Evolutionary conservation across 2,797 vertebrate genomes (phyloP).

Genomic region (Meriones psammophilus): DNA sequence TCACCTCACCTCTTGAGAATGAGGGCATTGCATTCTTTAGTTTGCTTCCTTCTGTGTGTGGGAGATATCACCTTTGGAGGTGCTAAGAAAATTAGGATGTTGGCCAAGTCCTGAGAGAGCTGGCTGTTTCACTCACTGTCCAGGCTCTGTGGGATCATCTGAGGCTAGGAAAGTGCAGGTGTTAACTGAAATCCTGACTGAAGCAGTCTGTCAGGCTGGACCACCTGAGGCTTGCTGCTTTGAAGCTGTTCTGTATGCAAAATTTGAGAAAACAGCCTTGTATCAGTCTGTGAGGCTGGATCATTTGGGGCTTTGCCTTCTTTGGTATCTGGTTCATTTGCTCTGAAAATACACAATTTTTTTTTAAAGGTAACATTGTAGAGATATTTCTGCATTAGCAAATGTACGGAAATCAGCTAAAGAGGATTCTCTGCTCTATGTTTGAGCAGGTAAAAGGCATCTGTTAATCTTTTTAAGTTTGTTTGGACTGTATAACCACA

Average conservation of each 20-base stretch:
- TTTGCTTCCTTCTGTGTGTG: neutral
- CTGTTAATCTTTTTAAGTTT: too few relatives aligned
- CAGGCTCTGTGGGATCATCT: neutral
- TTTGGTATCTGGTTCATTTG: neutral
- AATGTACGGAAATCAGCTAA: neutral
- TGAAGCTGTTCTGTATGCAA: neutral
- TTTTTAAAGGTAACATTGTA: neutral
- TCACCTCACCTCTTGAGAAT: neutral
- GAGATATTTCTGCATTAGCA: neutral
- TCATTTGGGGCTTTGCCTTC: neutral
- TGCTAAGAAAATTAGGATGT: neutral
- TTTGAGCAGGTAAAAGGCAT: too few relatives aligned
- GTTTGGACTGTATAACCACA: too few relatives aligned
- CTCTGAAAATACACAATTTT: neutral
- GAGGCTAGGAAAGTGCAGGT: neutral
- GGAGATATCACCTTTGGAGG: neutral
- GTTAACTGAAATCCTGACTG: neutral
- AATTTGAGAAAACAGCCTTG: neutral
- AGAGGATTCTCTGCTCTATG: too few relatives aligned
- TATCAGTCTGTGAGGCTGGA: neutral
- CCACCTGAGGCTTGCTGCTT: neutral
- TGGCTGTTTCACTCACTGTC: neutral
- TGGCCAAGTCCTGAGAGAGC: neutral
- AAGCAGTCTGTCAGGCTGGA: neutral
- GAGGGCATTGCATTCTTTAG: neutral